A percentile compares a stretch with the other conserved stretches of the same genome.
Conservation (phyloP, 1,140 invertebrate genomes). For the Drosophila kohkoa region DNA sequence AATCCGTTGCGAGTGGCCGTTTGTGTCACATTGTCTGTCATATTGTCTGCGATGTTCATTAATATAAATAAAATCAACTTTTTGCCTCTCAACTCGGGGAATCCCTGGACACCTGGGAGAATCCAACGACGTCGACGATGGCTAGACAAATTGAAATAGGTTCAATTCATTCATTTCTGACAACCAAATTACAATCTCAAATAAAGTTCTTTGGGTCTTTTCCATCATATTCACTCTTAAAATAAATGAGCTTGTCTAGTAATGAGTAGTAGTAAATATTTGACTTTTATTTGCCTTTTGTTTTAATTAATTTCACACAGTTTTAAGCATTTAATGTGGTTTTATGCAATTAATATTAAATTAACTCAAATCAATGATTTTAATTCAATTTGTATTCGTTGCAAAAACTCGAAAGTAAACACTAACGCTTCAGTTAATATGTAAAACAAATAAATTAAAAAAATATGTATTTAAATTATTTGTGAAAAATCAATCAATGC, state of each 20-base stretch:
- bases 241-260: neutral
- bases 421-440: neutral
- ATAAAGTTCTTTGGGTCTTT: neutral
- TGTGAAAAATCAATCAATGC: neutral
- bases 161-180: constrained; percentile 29
- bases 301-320: neutral
- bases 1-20: constrained; percentile 23
- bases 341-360: neutral
- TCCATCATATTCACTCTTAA: neutral
- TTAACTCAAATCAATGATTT: neutral
- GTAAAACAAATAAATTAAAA: neutral
- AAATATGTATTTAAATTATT: neutral
- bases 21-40: constrained; percentile 23
- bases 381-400: neutral
- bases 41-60: constrained; percentile 46
- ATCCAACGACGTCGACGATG: neutral
- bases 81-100: constrained; percentile 33
- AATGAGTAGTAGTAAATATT: too few species aligned
- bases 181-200: constrained; percentile 50
- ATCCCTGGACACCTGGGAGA: constrained; percentile 36
- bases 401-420: neutral
- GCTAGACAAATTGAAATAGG: constrained; percentile 48
- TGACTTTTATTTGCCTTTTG: too few species aligned
- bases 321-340: neutral
- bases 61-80: constrained; percentile 63